A percentile compares a stretch with the other conserved stretches of the same genome.
phyloP scores from a whole-genome alignment of 2,888 invertebrate species.

The Nomada fucata region DNA sequence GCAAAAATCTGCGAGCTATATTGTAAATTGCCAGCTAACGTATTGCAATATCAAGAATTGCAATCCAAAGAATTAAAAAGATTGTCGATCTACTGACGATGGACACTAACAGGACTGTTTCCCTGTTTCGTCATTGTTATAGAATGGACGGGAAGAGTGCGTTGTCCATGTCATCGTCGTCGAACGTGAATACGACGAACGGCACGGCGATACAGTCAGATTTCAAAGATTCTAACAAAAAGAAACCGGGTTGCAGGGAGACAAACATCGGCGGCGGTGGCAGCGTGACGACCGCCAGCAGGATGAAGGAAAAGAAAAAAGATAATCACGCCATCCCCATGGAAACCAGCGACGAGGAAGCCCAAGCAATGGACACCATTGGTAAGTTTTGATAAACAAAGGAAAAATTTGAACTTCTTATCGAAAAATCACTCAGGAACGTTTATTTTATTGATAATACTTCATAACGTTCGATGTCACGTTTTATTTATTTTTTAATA shows the following conservation, averaged over 20 bases:
- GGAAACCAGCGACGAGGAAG: constrained; percentile 87
- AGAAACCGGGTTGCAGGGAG: constrained; percentile 70
- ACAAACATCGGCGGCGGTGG: constrained; percentile 56
- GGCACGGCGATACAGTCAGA: constrained; percentile 68
- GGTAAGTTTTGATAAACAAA: constrained; percentile 75
- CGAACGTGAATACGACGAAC: constrained; percentile 64
- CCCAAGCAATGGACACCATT: constrained; percentile 80
- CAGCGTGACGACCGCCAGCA: constrained; percentile 70
- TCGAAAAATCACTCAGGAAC: background rate
- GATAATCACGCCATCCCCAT: constrained; percentile 84
- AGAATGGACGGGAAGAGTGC: constrained; percentile 78
- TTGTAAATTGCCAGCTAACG: background rate
- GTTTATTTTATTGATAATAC: background rate
- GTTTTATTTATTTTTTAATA: too few relatives aligned
- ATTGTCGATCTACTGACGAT: too few relatives aligned
- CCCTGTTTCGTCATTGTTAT: constrained; percentile 24
- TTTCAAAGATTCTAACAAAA: constrained; percentile 78
- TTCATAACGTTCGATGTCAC: too few relatives aligned
- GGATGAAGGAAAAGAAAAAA: constrained; percentile 83
- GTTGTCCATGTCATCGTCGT: constrained; percentile 67
- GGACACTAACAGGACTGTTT: constrained; percentile 21
- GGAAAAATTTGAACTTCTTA: background rate
- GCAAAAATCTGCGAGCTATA: too few relatives aligned
- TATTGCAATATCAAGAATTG: background rate
- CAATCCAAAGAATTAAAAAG: background rate